Evolutionary conservation across 2,797 vertebrate species (phyloP).

Genomic region (Carapus acus): DNA sequence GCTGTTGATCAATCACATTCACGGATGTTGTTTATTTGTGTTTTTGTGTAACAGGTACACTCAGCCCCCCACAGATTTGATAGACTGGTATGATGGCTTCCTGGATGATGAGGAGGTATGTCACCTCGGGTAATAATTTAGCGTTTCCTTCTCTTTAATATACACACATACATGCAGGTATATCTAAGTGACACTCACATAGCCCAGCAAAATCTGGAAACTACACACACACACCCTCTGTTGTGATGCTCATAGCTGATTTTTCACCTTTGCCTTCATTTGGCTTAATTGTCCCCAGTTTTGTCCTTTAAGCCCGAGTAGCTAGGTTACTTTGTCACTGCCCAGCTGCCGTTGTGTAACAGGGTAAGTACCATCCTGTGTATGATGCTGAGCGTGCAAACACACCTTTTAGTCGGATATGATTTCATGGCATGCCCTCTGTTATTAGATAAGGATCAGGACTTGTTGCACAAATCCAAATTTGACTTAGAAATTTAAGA

Average conservation of each 20-base stretch:
- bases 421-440: conserved; percentile 61
- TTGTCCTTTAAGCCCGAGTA: conserved; percentile 55
- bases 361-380: conserved; percentile 68
- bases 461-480: conserved; percentile 64
- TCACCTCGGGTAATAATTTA: conserved; percentile 93
- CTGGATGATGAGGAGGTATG: conserved; percentile 99
- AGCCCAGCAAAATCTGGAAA: conserved; percentile 15
- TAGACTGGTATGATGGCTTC: conserved; percentile 99
- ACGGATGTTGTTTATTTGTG: too few species aligned
- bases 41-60: conserved; percentile 79
- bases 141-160: conserved; percentile 73
- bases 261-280: conserved; percentile 83
- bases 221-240: conserved; percentile 16
- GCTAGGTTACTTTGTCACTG: conserved; percentile 60
- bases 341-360: conserved; percentile 59
- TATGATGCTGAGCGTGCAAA: conserved; percentile 51
- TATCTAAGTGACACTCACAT: too few species aligned
- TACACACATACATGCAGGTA: too few species aligned
- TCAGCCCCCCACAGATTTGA: conserved; percentile 93
- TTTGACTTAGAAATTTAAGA: conserved; percentile 12
- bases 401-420: conserved; percentile 43
- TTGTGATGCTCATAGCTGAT: conserved; percentile 79
- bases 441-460: conserved; percentile 54
- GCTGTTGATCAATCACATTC: too few species aligned
- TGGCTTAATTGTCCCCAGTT: conserved; percentile 73